A percentile compares a stretch with the other conserved stretches of the same genome.
Conservation (phyloP, 2,797 vertebrate genomes). For the Phoeniculus purpureus region DNA sequence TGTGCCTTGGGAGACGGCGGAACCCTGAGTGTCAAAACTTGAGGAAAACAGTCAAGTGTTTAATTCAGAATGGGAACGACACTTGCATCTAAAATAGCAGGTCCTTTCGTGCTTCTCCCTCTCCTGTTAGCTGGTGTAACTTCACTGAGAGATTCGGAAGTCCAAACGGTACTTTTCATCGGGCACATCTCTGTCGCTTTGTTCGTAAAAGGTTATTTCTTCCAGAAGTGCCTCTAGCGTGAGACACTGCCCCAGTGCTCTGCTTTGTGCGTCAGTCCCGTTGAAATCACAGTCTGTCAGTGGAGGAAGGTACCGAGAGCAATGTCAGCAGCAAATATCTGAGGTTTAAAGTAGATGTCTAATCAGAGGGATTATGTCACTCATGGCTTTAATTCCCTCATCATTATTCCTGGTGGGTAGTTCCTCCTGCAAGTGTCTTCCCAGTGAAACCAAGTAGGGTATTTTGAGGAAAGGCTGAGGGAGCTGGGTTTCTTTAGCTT, state of each 20-base stretch:
- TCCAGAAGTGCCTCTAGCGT: neutral
- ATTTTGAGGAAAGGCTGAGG: too few species aligned
- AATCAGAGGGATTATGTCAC: neutral
- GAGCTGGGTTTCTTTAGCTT: too few species aligned
- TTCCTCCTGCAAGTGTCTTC: neutral
- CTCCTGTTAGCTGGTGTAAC: neutral
- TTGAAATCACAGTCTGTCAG: neutral
- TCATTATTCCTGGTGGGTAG: accelerated
- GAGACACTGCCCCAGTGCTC: neutral
- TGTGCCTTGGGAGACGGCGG: neutral
- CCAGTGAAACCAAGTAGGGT: neutral
- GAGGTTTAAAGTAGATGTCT: neutral
- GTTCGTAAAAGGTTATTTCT: neutral
- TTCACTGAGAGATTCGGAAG: neutral
- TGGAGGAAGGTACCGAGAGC: neutral
- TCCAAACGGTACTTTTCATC: neutral
- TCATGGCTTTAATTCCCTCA: neutral
- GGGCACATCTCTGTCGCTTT: neutral
- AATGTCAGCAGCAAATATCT: neutral
- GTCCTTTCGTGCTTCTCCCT: neutral
- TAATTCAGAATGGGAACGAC: neutral
- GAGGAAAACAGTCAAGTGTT: neutral
- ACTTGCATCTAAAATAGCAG: neutral
- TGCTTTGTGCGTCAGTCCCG: neutral
- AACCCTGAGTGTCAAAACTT: neutral